These are phyloP conservation scores for Dicrurus megarhynchus DNA, from an alignment of 2,113 vertebrate genomes.

Conservation along the genomic window DNA sequence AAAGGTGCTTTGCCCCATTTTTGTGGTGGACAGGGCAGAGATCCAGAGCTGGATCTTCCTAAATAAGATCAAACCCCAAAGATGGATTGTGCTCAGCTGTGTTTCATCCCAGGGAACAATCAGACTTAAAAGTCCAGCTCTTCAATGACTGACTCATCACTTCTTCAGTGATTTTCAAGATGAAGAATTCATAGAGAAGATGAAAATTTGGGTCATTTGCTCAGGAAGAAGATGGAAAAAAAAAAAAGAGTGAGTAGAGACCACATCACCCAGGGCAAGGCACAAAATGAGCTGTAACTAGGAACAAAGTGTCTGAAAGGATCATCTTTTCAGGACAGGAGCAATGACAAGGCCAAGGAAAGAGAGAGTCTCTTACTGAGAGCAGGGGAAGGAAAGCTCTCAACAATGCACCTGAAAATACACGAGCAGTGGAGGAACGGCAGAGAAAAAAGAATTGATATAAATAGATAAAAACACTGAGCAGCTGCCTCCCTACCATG, in stretches of 20 bases:
- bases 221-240: not conserved
- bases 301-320: not conserved
- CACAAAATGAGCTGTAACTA: not conserved
- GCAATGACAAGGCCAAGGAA: not conserved
- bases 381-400: not conserved
- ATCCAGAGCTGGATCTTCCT: not conserved
- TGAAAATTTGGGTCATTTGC: not conserved
- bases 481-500: not conserved
- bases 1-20: not conserved
- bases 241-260: not conserved
- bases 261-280: not conserved
- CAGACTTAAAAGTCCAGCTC: not conserved
- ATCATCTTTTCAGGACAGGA: not conserved
- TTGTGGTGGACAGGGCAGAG: not conserved
- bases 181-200: not conserved
- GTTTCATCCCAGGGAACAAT: not conserved
- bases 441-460: not conserved
- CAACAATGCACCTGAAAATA: not conserved
- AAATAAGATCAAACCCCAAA: not conserved
- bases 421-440: not conserved
- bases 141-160: not conserved
- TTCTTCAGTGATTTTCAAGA: not conserved
- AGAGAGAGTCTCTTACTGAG: not conserved
- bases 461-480: not conserved
- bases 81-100: not conserved